Percentiles rank a stretch among this genome's conserved stretches.
These are phyloP conservation scores for Micropterix aruncella DNA, from an alignment of 2,888 invertebrate species.

Conservation along the genomic window DNA sequence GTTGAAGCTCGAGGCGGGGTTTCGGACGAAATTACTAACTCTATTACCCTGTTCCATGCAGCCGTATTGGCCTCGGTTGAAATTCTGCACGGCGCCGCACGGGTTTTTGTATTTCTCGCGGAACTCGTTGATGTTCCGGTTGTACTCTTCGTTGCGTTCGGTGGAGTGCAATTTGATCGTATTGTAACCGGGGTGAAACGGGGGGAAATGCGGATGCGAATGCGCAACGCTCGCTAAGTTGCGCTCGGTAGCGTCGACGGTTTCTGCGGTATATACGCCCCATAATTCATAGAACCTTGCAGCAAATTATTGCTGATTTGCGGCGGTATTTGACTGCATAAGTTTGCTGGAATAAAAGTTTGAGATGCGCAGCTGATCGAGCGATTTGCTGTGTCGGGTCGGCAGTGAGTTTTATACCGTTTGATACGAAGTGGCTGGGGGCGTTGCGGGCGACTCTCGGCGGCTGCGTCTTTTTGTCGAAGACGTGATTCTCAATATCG, in stretches of 20 bases:
- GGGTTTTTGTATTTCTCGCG: conserved; percentile 48
- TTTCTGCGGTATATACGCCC: conserved; percentile 28
- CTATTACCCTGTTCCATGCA: conserved; percentile 40
- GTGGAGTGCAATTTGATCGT: neutral
- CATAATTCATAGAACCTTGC: conserved; percentile 23
- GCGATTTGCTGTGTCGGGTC: conserved; percentile 66
- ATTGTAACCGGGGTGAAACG: conserved; percentile 4
- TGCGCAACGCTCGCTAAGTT: conserved; percentile 28
- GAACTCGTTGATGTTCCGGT: conserved; percentile 46
- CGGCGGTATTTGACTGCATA: conserved; percentile 16
- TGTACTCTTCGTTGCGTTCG: conserved; percentile 27
- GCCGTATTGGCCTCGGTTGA: conserved; percentile 36
- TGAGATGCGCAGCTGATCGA: conserved; percentile 59
- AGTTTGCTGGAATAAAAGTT: neutral
- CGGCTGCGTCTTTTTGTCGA: conserved; percentile 1
- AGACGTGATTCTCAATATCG: conserved; percentile 19
- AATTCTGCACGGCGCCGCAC: conserved; percentile 29
- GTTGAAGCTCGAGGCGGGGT: conserved; percentile 41
- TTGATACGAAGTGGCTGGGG: conserved; percentile 16
- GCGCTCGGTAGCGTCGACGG: conserved; percentile 35
- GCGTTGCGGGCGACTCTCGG: conserved; percentile 13
- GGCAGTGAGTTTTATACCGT: conserved; percentile 43
- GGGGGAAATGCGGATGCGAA: neutral
- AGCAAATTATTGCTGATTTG: conserved; percentile 15
- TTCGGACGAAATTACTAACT: conserved; percentile 36